Percentiles rank a stretch among this genome's conserved stretches.
Conservation (phyloP, 1,140 invertebrate genomes). For the Drosophila suzukii region DNA sequence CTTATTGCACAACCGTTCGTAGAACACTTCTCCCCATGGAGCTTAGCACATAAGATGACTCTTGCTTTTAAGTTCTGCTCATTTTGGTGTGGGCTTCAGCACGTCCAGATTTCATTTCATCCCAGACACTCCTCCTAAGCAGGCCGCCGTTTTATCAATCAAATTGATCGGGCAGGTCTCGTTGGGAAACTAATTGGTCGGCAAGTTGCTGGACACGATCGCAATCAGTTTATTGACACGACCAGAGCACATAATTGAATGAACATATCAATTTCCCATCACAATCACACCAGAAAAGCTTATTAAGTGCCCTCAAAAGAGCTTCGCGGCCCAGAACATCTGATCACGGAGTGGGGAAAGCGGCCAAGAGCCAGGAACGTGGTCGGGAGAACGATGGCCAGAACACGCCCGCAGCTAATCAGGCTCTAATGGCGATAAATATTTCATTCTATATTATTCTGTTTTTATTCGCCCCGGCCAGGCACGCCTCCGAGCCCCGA, state of each 20-base stretch:
- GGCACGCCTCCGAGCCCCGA: slow-evolving; percentile 33
- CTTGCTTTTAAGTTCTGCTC: slow-evolving; percentile 10
- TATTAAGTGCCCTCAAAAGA: slow-evolving; percentile 59
- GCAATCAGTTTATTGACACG: slow-evolving; percentile 72
- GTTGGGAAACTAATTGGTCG: slow-evolving; percentile 59
- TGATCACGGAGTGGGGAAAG: neutral
- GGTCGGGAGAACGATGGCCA: slow-evolving; percentile 13
- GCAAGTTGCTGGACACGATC: slow-evolving; percentile 46
- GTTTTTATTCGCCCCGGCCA: slow-evolving; percentile 36
- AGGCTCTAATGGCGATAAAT: slow-evolving; percentile 82
- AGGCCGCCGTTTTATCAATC: slow-evolving; percentile 35
- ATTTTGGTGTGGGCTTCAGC: neutral
- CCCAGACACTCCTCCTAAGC: slow-evolving; percentile 2
- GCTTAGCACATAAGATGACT: slow-evolving; percentile 17
- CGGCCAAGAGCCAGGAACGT: slow-evolving; percentile 5
- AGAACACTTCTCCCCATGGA: neutral
- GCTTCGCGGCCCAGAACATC: slow-evolving; percentile 5
- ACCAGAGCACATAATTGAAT: slow-evolving; percentile 65
- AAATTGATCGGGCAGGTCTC: slow-evolving; percentile 22
- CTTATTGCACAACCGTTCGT: neutral
- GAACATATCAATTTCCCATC: slow-evolving; percentile 79
- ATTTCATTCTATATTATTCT: slow-evolving; percentile 77
- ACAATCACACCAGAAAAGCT: slow-evolving; percentile 61
- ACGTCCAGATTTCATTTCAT: slow-evolving; percentile 12
- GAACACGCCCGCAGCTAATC: slow-evolving; percentile 77